A percentile compares a stretch with the other conserved stretches of the same genome.
Conservation (phyloP, 1,140 invertebrate species). For the Eueides isabella region DNA sequence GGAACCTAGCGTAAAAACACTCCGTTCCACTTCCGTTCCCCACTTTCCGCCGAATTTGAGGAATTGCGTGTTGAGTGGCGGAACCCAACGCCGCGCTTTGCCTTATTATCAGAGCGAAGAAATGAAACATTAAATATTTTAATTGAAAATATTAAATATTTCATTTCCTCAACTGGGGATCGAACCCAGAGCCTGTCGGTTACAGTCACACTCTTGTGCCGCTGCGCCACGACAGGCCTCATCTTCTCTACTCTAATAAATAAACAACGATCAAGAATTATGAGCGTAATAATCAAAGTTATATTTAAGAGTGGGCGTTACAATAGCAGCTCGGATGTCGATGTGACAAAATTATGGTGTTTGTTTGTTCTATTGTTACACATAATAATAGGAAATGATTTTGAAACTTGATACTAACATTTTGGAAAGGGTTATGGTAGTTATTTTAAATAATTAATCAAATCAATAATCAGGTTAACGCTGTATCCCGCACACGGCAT, state of each 20-base stretch:
- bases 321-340: neutral
- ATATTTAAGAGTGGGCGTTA: neutral
- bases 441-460: no score
- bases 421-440: no score
- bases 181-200: no score
- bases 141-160: neutral
- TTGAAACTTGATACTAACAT: no score
- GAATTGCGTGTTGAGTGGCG: neutral
- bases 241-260: neutral
- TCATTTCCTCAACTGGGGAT: no score
- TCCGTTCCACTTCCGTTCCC: no score
- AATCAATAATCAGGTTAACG: no score
- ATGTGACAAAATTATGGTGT: neutral
- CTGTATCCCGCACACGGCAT: no score
- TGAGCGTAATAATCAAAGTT: neutral
- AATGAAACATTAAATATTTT: neutral
- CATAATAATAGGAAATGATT: neutral
- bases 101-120: neutral
- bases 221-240: neutral
- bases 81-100: neutral
- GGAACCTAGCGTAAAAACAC: no score
- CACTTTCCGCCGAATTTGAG: no score
- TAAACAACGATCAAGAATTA: neutral
- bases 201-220: neutral
- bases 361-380: constrained; percentile 8